Evolutionary conservation across 2,113 vertebrate species (phyloP).

Genomic region (Scortum barcoo): DNA sequence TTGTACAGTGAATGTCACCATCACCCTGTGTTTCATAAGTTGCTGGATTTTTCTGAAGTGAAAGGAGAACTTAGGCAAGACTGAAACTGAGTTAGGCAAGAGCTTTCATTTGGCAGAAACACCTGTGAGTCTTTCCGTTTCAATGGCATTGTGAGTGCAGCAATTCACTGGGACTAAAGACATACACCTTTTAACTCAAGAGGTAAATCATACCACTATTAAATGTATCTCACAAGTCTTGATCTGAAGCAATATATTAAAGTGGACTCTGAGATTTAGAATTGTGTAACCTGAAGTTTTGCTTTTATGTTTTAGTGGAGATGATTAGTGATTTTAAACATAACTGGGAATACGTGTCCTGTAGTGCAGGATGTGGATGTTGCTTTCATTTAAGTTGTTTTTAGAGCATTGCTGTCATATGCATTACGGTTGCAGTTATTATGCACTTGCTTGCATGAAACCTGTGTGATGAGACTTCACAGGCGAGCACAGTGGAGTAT

Average conservation of each 20-base stretch:
- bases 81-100: constrained; percentile 83
- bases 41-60: constrained; percentile 85
- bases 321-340: background rate
- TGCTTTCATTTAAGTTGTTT: background rate
- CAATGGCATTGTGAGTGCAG: constrained; percentile 20
- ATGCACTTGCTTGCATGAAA: constrained; percentile 22
- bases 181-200: constrained; percentile 19
- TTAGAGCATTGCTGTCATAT: constrained; percentile 1
- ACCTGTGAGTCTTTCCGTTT: constrained; percentile 51
- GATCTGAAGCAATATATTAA: background rate
- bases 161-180: constrained; percentile 46
- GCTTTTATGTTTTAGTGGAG: background rate
- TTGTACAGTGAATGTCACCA: constrained; percentile 71
- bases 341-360: background rate
- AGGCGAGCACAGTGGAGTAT: background rate
- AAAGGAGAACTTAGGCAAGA: constrained; percentile 87
- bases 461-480: constrained; percentile 6
- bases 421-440: background rate
- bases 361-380: background rate
- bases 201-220: constrained; percentile 63
- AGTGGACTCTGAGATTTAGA: background rate
- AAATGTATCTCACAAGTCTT: constrained; percentile 14
- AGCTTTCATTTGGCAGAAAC: constrained; percentile 42
- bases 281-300: constrained; percentile 2
- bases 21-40: constrained; percentile 81